Percentiles rank a stretch among this genome's conserved stretches.
Evolutionary conservation across 2,113 vertebrate species (phyloP).

Genomic region (Xyliphius kryptos): DNA sequence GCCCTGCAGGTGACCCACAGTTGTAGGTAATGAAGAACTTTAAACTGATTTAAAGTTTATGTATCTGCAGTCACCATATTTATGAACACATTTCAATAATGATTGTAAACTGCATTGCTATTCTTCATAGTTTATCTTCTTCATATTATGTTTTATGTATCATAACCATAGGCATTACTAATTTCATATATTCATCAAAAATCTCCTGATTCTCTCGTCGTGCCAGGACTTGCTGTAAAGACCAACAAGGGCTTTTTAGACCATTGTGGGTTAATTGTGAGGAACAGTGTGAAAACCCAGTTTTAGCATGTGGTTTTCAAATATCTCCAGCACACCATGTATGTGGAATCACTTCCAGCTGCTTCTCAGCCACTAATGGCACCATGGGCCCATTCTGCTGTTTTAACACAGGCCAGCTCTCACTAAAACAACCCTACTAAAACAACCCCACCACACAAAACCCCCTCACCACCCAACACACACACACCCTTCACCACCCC

Average conservation of each 20-base stretch:
- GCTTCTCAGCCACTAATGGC: conserved; percentile 68
- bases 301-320: conserved; percentile 81
- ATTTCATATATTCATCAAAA: conserved; percentile 1
- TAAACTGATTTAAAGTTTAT: too few relatives aligned
- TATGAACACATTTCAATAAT: too few relatives aligned
- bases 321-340: conserved; percentile 70
- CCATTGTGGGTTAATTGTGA: conserved; percentile 77
- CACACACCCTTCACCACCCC: conserved; percentile 50
- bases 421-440: too few relatives aligned
- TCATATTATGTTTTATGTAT: not conserved
- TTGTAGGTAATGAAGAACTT: too few relatives aligned
- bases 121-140: too few relatives aligned
- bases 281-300: conserved; percentile 83
- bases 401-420: conserved; percentile 62
- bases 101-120: too few relatives aligned
- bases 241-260: conserved; percentile 41
- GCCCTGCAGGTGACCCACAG: too few relatives aligned
- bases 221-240: conserved; percentile 26
- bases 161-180: not conserved
- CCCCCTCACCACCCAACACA: too few relatives aligned
- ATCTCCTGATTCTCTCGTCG: conserved; percentile 22
- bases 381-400: conserved; percentile 63
- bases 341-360: conserved; percentile 91
- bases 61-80: too few relatives aligned
- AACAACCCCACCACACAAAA: too few relatives aligned